Evolutionary conservation across 2,797 vertebrate genomes (phyloP).

Genomic region (Pseudotriccus pelzelni): DNA sequence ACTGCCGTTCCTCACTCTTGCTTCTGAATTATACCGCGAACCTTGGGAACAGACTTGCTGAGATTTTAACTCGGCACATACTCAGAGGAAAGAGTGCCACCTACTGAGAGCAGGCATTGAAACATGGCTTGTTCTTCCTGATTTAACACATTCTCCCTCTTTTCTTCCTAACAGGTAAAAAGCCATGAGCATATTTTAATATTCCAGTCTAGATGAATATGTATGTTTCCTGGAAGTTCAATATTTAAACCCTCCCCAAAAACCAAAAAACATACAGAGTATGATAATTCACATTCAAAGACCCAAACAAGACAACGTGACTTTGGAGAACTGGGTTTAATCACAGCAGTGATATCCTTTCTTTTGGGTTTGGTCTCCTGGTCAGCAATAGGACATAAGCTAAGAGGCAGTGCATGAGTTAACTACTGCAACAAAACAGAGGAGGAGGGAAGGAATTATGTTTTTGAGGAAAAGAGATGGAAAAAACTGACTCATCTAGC

Average conservation of each 20-base stretch:
- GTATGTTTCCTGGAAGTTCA: not conserved
- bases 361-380: not conserved
- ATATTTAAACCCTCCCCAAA: not conserved
- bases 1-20: not conserved
- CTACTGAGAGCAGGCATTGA: slow-evolving; percentile 56
- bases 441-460: not conserved
- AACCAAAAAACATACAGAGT: not conserved
- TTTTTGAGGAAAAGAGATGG: not conserved
- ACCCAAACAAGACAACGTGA: not conserved
- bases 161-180: not conserved
- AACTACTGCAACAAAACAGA: not conserved
- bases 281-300: not conserved
- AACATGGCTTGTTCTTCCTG: not conserved
- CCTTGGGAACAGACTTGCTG: not conserved
- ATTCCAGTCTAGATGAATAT: not conserved
- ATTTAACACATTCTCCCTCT: not conserved
- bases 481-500: not conserved
- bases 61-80: slow-evolving; percentile 24
- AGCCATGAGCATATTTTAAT: not conserved
- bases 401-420: not conserved
- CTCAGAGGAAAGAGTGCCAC: slow-evolving; percentile 69
- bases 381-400: not conserved
- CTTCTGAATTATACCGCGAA: slow-evolving; percentile 16
- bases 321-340: not conserved
- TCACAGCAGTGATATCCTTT: not conserved